Evolutionary conservation across 1,140 invertebrate species (phyloP).

Genomic region (Leptopilina clavipes): DNA sequence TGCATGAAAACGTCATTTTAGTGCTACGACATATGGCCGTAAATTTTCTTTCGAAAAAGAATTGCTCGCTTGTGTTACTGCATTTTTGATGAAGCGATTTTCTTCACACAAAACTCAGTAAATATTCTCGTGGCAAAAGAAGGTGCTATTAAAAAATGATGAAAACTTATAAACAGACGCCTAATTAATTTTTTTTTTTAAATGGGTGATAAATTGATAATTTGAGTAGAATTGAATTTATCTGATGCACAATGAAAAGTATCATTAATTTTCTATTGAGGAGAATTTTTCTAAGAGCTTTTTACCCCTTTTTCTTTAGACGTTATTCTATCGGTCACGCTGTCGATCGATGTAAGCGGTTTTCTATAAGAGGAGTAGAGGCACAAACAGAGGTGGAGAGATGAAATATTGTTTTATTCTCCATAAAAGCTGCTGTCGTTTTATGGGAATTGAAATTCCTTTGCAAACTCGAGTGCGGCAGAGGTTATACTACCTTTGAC

Average conservation of each 20-base stretch:
- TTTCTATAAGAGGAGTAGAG: slow-evolving; percentile 46
- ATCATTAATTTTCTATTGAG: not conserved
- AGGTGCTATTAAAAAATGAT: not conserved
- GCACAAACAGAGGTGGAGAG: slow-evolving; percentile 35
- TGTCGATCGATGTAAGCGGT: slow-evolving; percentile 50
- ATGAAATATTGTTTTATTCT: slow-evolving; percentile 64
- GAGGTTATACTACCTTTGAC: slow-evolving; percentile 33
- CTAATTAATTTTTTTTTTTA: not conserved
- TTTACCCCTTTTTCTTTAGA: not conserved
- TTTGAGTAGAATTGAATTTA: not conserved
- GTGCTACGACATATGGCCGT: slow-evolving; percentile 14
- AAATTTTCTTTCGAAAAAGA: slow-evolving; percentile 24
- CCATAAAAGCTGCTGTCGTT: slow-evolving; percentile 61
- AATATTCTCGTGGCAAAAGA: not conserved
- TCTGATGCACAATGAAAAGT: not conserved
- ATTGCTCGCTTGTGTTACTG: slow-evolving; percentile 12
- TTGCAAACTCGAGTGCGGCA: slow-evolving; percentile 33
- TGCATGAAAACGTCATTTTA: slow-evolving; percentile 25
- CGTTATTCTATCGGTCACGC: slow-evolving; percentile 39
- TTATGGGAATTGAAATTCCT: slow-evolving; percentile 64
- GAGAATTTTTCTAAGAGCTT: slow-evolving; percentile 26
- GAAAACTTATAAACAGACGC: not conserved
- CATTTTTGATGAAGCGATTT: slow-evolving; percentile 9
- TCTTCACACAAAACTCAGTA: not conserved
- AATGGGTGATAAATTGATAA: not conserved